Evolutionary conservation across 2,797 vertebrate species (phyloP), one percentile per base, ranked within the genome.

Genomic region (Rhinoraja longicauda): DNA sequence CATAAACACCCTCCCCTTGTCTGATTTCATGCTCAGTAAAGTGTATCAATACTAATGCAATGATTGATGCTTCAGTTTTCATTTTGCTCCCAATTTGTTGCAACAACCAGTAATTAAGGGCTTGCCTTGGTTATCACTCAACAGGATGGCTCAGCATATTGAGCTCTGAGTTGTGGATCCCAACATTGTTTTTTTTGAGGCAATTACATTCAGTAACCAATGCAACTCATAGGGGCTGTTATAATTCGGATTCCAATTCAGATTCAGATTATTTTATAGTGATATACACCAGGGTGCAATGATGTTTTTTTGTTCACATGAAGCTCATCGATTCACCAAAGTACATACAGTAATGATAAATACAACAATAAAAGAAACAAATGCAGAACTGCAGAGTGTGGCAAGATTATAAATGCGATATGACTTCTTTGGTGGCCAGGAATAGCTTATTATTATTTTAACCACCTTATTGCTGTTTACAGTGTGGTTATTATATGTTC

Each of bases 151-250:
- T 57, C 45, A 88, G 59, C 57, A 88, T 64, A 78, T 88, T 64
- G 8, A 19, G n/a, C 59, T 64, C 84, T 88, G 59, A 64, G 84
- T 88, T n/a, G 36, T 88, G 84, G 62, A 64, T n/a, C 29, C 19
- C 59, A 59, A 88, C 17, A n/a, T 13, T 64, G 29, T 32, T 88
- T 64, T 29, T 32, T 39, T 59, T 32, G 84, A 88, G 59, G 88
- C 64, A 29, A 88, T 88, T 88, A 64, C 24, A n/a, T 88, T 88
- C n/a, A 64, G 84, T 88, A 59, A 88, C 84, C 84, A 64, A 19
- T 32, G 57, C 12, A 62, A 62, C 13, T 86, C 57, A 32, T 32
- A 32, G 32, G 32, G 32, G 32, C 32, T 32, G 32, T 32, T 32
- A 32, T 32, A 32, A 32, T 32, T 32, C 32, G 32, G 32, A 32